Percentiles rank a stretch among this genome's conserved stretches.
Evolutionary conservation across 30 jellyfish, hydroid and myxozoan genomes (phyloP).

Genomic region (Aurelia sp.): DNA sequence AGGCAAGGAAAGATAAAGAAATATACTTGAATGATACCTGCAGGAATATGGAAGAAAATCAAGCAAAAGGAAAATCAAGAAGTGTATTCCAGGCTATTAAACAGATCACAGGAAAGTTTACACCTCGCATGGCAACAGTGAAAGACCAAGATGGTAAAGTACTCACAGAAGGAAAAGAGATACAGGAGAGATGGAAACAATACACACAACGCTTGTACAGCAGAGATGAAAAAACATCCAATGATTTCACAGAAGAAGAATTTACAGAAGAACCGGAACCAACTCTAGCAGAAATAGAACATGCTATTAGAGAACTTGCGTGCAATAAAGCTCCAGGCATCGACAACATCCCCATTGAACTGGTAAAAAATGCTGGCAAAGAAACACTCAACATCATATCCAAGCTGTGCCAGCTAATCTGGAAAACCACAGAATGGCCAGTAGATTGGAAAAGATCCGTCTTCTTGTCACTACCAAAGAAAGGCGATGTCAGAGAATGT

Average conservation of each 20-base stretch:
- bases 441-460: slow-evolving; percentile 26
- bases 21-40: too few relatives aligned
- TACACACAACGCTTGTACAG: slow-evolving; percentile 5
- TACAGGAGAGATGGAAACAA: slow-evolving; percentile 6
- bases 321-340: neutral
- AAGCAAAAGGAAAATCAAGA: too few relatives aligned
- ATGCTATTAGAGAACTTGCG: slow-evolving; percentile 7
- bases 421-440: slow-evolving; percentile 55
- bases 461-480: slow-evolving; percentile 16
- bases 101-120: too few relatives aligned
- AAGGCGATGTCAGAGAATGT: slow-evolving; percentile 21
- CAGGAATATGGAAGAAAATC: too few relatives aligned
- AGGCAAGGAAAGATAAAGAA: too few relatives aligned
- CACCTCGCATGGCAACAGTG: slow-evolving; percentile 14
- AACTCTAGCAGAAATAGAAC: too few relatives aligned
- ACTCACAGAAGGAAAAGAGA: slow-evolving; percentile 32
- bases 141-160: slow-evolving; percentile 14
- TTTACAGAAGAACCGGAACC: too few relatives aligned
- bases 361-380: slow-evolving; percentile 34
- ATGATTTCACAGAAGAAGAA: too few relatives aligned
- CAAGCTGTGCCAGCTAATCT: slow-evolving; percentile 24
- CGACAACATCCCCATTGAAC: too few relatives aligned
- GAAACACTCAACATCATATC: slow-evolving; percentile 22
- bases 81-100: too few relatives aligned
- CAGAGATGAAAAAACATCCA: neutral